Evolutionary conservation across 2,113 vertebrate genomes (phyloP), one percentile per base, ranked within the genome.

Genomic region (Cyprinodon variegatus): DNA sequence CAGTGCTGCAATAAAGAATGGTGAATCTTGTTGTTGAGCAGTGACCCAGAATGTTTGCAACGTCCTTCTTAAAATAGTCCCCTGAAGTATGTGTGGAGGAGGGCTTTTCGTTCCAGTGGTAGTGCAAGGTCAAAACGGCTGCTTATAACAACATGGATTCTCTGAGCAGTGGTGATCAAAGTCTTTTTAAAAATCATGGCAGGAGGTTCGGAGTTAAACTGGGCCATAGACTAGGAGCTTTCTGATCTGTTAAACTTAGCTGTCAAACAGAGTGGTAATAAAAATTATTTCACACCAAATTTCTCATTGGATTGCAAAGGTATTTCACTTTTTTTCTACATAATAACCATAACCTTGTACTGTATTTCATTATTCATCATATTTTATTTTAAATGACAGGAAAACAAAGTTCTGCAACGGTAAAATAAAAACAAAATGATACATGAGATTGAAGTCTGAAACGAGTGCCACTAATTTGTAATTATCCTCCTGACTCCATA

Each of bases 1-100:
- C 67, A 72, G 36, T 74, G 50, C 50, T 37, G 46, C 50, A 22
- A 41, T 80, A 77, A 85, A 83, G 70, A 89, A 84, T 77, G 65
- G 63, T 72, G 43, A 40, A 65, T 80, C 61, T 68, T 65, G 39
- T 67, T 77, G 72, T 85, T 70, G 61, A 10, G 62, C 74, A 84
- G 78, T 78, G 79, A 91, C 86, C 85, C 36, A 11, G 38, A 80
- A 66, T 22, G 73, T 72, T 84, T 7, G 0, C 29, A 40, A 43
- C 68, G 85, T 87, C 87, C 85, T 90, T 90, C 79, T 83, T 20
- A 20, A 81, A 89, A 88, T 84, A 88, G 88, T 84, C 68, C 62
- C 17, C 38, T 37, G 68, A 39, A 67, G 41, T 46, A 62, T 65
- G 61, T 72, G 80, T 45, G 64, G 68, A 77, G 76, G 72, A 86